Conservation (phyloP, 2,797 vertebrate species). For the Caiman crocodilus region DNA sequence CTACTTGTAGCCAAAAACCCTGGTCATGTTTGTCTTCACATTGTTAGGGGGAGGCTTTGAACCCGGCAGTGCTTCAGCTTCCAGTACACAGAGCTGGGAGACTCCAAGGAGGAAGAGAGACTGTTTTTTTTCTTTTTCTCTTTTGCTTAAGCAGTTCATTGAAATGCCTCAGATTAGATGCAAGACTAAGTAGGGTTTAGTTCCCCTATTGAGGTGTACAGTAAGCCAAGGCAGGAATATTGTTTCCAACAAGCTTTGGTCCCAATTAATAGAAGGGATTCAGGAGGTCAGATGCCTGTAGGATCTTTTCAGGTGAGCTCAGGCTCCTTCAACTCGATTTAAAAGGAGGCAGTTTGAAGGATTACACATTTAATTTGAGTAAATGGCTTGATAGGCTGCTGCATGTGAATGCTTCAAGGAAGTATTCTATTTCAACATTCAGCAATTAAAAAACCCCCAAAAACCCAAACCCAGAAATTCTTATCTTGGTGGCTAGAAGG, state of each 20-base stretch:
- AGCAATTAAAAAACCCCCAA: conserved; percentile 80
- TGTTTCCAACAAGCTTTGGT: conserved; percentile 75
- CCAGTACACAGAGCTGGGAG: conserved; percentile 4
- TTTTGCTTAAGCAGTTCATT: neutral
- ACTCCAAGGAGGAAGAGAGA: conserved; percentile 22
- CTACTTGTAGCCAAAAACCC: conserved; percentile 37
- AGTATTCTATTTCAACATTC: conserved; percentile 83
- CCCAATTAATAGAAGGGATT: conserved; percentile 84
- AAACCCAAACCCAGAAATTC: neutral
- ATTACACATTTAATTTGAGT: conserved; percentile 90
- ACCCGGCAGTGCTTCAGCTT: conserved; percentile 33
- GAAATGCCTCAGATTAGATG: conserved; percentile 38
- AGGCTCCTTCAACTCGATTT: conserved; percentile 88
- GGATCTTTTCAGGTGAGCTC: conserved; percentile 86
- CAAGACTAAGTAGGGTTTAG: conserved; percentile 62
- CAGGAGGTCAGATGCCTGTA: conserved; percentile 81
- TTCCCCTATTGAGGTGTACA: conserved; percentile 72
- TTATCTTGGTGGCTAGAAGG: conserved; percentile 41
- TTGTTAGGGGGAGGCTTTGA: conserved; percentile 14
- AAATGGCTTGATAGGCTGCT: conserved; percentile 89
- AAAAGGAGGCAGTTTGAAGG: conserved; percentile 89
- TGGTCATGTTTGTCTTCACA: conserved; percentile 39
- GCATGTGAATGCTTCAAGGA: conserved; percentile 85
- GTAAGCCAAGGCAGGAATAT: conserved; percentile 67
- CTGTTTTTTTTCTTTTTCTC: conserved; percentile 2